Evolutionary conservation across 2,113 vertebrate species (phyloP).

Genomic region (Proteles cristata): DNA sequence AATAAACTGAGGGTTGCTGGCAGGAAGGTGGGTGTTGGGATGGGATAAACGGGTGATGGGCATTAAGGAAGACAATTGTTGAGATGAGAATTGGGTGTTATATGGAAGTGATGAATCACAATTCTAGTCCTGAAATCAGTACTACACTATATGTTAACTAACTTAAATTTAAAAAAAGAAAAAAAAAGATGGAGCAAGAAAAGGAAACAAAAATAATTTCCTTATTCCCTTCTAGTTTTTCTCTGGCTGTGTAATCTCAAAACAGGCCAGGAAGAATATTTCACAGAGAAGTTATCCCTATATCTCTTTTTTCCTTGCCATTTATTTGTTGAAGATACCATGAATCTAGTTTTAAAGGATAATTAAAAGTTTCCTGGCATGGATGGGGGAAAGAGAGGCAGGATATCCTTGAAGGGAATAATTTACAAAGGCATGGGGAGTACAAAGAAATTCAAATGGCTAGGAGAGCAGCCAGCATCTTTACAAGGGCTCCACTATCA

Average conservation of each 20-base stretch:
- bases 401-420: background rate
- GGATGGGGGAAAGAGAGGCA: background rate
- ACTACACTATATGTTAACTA: too few relatives aligned
- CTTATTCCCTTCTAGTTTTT: background rate
- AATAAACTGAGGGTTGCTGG: too few relatives aligned
- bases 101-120: too few relatives aligned
- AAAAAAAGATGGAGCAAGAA: too few relatives aligned
- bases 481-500: background rate
- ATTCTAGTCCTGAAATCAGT: too few relatives aligned
- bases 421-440: background rate
- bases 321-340: background rate
- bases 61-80: too few relatives aligned
- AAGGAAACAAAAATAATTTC: too few relatives aligned
- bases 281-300: background rate
- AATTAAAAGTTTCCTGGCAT: background rate
- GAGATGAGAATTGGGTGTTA: too few relatives aligned
- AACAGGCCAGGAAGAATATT: background rate
- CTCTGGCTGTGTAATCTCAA: background rate
- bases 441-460: background rate
- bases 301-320: background rate
- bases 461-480: background rate
- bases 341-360: background rate
- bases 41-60: too few relatives aligned
- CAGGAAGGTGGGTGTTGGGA: too few relatives aligned
- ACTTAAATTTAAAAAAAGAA: too few relatives aligned